phyloP scores from a whole-genome alignment of 2,113 vertebrate genomes.

The Burhinus oedicnemus region DNA sequence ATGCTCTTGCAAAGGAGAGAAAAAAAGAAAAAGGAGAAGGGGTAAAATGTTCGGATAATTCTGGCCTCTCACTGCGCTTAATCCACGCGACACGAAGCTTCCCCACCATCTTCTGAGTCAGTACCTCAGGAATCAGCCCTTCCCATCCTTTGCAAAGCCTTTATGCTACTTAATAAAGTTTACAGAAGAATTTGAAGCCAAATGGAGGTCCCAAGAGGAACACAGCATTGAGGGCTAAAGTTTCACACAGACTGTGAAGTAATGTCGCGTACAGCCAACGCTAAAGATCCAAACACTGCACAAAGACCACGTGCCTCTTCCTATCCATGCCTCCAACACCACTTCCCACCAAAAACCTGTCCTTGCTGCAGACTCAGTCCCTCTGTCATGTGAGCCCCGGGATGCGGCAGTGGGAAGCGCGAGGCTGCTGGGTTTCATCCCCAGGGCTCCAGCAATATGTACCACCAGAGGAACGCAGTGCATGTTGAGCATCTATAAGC shows the following conservation, averaged over 20 bases:
- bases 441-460: fast-evolving
- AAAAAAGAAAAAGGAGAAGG: background rate
- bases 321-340: background rate
- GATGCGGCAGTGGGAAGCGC: background rate
- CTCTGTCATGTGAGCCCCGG: background rate
- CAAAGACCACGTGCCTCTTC: background rate
- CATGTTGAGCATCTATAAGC: fast-evolving
- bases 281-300: background rate
- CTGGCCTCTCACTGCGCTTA: background rate
- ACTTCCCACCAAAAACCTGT: background rate
- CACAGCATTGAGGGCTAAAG: background rate
- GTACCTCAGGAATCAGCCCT: background rate
- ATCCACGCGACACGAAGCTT: background rate
- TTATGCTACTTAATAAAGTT: background rate
- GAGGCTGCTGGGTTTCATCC: background rate
- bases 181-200: background rate
- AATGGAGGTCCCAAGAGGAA: background rate
- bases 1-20: background rate
- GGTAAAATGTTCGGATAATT: background rate
- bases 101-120: background rate
- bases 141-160: background rate
- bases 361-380: background rate
- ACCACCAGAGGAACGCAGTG: background rate
- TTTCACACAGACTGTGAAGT: slow-evolving; percentile 43
- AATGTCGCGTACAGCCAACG: background rate